Percentiles rank a stretch among this genome's conserved stretches.
These are phyloP conservation scores for Parnassius mnemosyne DNA, from an alignment of 2,888 invertebrate species.

Conservation along the genomic window DNA sequence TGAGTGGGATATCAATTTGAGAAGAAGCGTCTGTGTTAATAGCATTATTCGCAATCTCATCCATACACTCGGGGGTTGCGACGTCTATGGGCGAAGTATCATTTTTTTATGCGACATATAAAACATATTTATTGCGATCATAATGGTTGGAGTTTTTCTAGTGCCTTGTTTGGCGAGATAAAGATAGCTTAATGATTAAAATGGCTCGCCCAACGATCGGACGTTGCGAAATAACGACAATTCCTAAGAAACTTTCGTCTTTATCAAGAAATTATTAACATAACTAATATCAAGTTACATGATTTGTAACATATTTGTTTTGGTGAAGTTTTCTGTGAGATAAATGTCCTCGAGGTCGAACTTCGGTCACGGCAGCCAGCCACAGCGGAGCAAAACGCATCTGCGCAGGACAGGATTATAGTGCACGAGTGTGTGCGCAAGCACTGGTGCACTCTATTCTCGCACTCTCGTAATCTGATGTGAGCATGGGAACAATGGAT, in stretches of 20 bases:
- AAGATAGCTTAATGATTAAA: constrained; percentile 46
- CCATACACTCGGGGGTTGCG: constrained; percentile 78
- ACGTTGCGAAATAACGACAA: constrained; percentile 1
- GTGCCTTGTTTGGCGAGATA: constrained; percentile 66
- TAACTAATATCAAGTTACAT: constrained; percentile 3
- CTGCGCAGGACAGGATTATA: no score
- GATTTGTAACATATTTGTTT: constrained; percentile 13
- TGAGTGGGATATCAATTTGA: constrained; percentile 77
- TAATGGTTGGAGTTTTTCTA: constrained; percentile 74
- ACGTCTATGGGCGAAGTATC: constrained; percentile 70
- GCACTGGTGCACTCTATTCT: no score
- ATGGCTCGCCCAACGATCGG: constrained; percentile 19
- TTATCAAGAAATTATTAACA: constrained; percentile 11
- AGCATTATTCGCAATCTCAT: constrained; percentile 81
- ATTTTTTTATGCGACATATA: constrained; percentile 79
- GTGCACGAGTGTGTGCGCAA: no score
- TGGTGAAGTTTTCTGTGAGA: constrained; percentile 4
- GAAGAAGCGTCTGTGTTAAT: constrained; percentile 81
- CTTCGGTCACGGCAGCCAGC: no score
- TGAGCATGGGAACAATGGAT: no score
- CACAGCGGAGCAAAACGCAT: no score
- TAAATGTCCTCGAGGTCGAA: no score
- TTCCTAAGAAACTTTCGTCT: constrained; percentile 15
- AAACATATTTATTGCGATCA: constrained; percentile 80
- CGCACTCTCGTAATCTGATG: no score